These are phyloP conservation scores for Lepidothrix coronata DNA, from an alignment of 2,113 vertebrate species.

Conservation along the genomic window DNA sequence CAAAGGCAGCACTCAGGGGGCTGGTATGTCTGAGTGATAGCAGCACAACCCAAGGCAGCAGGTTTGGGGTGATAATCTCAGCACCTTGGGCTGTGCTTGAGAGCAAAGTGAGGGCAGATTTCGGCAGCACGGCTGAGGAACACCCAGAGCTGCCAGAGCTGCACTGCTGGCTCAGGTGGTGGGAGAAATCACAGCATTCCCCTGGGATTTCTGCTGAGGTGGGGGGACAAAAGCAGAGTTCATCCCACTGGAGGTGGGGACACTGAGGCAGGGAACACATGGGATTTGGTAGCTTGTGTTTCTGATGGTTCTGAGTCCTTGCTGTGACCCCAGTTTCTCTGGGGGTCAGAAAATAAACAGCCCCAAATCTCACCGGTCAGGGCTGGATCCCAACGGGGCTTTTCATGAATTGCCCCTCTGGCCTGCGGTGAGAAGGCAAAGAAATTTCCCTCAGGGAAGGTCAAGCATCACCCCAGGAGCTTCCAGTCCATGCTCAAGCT, in stretches of 20 bases:
- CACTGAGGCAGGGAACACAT: not conserved
- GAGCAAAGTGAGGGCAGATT: not conserved
- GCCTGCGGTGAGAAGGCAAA: not conserved
- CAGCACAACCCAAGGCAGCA: not conserved
- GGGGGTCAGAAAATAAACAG: not conserved
- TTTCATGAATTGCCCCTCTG: not conserved
- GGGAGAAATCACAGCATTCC: not conserved
- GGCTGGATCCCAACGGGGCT: rapidly evolving
- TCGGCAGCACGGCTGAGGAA: not conserved
- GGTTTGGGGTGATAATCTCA: not conserved
- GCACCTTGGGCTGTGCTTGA: not conserved
- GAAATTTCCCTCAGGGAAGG: not conserved
- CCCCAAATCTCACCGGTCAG: not conserved
- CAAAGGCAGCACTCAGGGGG: not conserved
- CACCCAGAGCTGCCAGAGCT: not conserved
- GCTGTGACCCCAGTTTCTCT: not conserved
- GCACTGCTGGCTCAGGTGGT: rapidly evolving
- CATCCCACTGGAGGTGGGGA: not conserved
- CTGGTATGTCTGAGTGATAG: not conserved
- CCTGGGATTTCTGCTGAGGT: not conserved
- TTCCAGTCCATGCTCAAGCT: not conserved
- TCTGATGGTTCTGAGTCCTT: not conserved
- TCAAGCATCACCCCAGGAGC: not conserved
- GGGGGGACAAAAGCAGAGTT: not conserved
- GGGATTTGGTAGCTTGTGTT: not conserved